Evolutionary conservation across 2,797 vertebrate species (phyloP).

Genomic region (Anas flavirostris): DNA sequence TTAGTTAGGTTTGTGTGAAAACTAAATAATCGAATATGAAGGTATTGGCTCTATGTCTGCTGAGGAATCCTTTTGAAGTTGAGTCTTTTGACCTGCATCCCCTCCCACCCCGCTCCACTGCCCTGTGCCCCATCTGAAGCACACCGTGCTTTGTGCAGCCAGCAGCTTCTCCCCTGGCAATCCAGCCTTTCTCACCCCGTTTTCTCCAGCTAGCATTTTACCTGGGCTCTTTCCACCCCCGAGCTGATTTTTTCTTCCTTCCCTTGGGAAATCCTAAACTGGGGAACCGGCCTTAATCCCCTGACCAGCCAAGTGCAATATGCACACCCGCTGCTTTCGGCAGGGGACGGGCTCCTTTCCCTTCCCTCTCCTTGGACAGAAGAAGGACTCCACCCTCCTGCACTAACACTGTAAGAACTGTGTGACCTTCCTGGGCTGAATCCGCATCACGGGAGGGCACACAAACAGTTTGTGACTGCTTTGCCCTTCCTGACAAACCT

Average conservation of each 20-base stretch:
- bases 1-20: slow-evolving; percentile 3
- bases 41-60: neutral
- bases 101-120: slow-evolving; percentile 28
- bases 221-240: neutral
- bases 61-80: slow-evolving; percentile 63
- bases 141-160: neutral
- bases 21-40: slow-evolving; percentile 31
- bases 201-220: neutral
- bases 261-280: slow-evolving; percentile 20
- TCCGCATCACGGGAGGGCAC: neutral
- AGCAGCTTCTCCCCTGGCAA: neutral
- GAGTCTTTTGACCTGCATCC: slow-evolving; percentile 30
- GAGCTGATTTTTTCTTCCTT: neutral
- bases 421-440: neutral
- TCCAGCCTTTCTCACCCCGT: neutral
- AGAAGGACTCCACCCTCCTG: neutral
- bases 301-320: slow-evolving; percentile 30
- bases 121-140: neutral
- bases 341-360: slow-evolving; percentile 3
- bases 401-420: neutral
- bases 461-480: no score
- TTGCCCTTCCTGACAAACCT: neutral
- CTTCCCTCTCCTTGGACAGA: neutral
- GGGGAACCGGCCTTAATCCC: slow-evolving; percentile 2
- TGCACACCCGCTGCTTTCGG: slow-evolving; percentile 4